Conservation (phyloP, 2,113 vertebrate genomes). For the Nesoenas mayeri region DNA sequence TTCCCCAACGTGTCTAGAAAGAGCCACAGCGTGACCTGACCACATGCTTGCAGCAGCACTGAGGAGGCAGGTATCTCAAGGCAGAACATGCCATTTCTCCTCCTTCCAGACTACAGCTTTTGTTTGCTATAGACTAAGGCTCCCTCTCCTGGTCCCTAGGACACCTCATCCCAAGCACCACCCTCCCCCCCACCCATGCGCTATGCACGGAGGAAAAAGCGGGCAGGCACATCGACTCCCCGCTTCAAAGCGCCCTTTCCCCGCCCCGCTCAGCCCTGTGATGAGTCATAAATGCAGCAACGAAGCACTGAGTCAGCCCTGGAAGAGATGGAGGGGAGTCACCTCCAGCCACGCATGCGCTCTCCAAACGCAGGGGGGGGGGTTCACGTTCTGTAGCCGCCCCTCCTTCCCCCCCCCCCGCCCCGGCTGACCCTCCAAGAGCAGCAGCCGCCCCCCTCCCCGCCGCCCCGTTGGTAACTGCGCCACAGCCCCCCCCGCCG, state of each 20-base stretch:
- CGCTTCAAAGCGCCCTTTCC: not conserved
- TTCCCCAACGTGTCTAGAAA: not conserved
- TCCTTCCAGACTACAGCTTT: not conserved
- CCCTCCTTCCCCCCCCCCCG: not conserved
- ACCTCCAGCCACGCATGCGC: slow-evolving; percentile 44
- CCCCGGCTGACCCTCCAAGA: not conserved
- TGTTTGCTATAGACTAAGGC: not conserved
- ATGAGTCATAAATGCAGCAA: slow-evolving; percentile 78
- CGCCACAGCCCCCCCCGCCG: not conserved
- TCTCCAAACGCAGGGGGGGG: too few relatives aligned
- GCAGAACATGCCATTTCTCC: not conserved
- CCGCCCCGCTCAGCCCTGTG: slow-evolving; percentile 6
- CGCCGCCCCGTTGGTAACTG: not conserved
- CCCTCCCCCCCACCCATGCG: not conserved
- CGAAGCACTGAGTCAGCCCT: slow-evolving; percentile 66
- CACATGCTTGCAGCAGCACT: not conserved
- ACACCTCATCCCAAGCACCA: not conserved
- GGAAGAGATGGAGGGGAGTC: not conserved
- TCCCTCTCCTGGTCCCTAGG: slow-evolving; percentile 54
- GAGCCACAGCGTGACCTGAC: not conserved
- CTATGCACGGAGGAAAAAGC: not conserved
- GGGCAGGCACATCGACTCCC: not conserved
- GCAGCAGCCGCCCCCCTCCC: too few relatives aligned
- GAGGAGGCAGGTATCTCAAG: not conserved
- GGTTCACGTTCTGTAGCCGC: not conserved